Conservation (phyloP, 2,113 vertebrate species). For the Montifringilla adamsi region DNA sequence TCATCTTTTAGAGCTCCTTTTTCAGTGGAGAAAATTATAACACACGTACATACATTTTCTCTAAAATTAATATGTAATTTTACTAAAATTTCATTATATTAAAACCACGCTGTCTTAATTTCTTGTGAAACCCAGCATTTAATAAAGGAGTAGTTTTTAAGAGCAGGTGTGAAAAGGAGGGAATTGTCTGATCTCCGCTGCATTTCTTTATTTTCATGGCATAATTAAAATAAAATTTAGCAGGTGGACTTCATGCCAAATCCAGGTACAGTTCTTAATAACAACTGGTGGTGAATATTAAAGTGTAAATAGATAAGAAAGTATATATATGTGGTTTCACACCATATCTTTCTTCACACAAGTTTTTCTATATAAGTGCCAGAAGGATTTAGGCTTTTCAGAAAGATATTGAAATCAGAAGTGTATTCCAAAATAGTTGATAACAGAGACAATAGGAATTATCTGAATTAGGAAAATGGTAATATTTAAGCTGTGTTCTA, state of each 20-base stretch:
- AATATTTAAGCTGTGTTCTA: not conserved
- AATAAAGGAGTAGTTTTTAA: not conserved
- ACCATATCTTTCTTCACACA: not conserved
- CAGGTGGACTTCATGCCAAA: not conserved
- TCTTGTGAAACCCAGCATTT: not conserved
- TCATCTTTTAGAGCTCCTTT: conserved; percentile 24
- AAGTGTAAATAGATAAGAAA: not conserved
- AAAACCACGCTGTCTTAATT: not conserved
- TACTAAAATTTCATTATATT: not conserved
- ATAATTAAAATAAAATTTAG: not conserved
- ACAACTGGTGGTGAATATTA: not conserved
- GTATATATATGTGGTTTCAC: not conserved
- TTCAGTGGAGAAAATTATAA: not conserved
- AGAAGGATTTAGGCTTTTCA: not conserved
- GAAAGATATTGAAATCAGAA: not conserved
- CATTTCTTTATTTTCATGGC: not conserved
- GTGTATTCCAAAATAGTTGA: not conserved
- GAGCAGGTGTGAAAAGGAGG: not conserved
- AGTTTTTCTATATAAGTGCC: not conserved
- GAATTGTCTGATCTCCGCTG: not conserved
- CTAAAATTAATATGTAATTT: not conserved
- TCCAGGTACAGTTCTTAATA: not conserved
- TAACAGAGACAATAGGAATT: not conserved
- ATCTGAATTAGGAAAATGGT: not conserved
- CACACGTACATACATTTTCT: not conserved